Evolutionary conservation across 2,888 invertebrate species (phyloP).

Genomic region (Euphydryas editha): DNA sequence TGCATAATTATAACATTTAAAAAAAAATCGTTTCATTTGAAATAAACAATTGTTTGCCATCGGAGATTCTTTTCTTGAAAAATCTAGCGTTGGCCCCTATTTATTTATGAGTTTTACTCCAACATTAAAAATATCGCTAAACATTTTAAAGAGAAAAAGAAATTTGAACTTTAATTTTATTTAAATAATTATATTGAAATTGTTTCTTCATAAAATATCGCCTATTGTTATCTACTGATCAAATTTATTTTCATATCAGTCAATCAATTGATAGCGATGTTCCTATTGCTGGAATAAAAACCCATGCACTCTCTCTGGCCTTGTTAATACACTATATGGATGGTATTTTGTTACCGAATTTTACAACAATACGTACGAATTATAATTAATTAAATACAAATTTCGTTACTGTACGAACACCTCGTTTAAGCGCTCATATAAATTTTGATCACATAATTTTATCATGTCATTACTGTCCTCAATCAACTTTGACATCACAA

Average conservation of each 20-base stretch:
- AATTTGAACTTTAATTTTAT: neutral
- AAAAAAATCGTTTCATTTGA: conserved; percentile 21
- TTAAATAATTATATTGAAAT: neutral
- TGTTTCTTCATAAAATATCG: neutral
- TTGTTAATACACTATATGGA: neutral
- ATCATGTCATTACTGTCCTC: neutral
- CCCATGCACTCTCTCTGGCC: conserved; percentile 1
- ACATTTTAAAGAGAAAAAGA: neutral
- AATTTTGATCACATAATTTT: conserved; percentile 11
- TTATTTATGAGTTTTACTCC: conserved; percentile 11
- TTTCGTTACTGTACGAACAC: neutral
- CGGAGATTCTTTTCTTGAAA: conserved; percentile 28
- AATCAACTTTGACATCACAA: neutral
- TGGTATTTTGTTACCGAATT: neutral
- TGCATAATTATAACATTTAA: conserved; percentile 19
- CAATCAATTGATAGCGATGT: conserved; percentile 20
- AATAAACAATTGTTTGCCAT: conserved; percentile 4
- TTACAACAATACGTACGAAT: neutral
- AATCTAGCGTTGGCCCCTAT: conserved; percentile 18
- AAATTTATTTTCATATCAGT: conserved; percentile 6
- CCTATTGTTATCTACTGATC: neutral
- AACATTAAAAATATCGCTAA: conserved; percentile 21
- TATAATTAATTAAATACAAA: conserved; percentile 1
- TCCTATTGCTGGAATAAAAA: conserved; percentile 22
- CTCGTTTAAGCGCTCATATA: neutral